phyloP scores from a whole-genome alignment of 2,113 vertebrate genomes.

The Oryzias woworae region DNA sequence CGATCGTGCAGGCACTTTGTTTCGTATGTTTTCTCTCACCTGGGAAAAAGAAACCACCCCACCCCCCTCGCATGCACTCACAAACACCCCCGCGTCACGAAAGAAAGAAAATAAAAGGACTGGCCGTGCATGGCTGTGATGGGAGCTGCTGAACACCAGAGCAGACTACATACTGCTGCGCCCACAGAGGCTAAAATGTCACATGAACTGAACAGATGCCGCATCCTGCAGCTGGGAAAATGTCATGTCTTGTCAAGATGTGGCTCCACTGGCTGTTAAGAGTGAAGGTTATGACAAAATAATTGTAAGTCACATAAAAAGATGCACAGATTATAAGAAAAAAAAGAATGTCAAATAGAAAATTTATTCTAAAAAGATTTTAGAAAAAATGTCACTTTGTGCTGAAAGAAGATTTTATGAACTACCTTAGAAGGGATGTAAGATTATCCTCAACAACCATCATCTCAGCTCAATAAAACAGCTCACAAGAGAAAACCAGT shows the following conservation, averaged over 20 bases:
- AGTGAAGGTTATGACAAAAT: slow-evolving; percentile 32
- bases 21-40: slow-evolving; percentile 37
- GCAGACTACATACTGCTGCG: slow-evolving; percentile 31
- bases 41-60: slow-evolving; percentile 7
- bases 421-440: too few species aligned
- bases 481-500: too few species aligned
- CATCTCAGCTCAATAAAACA: too few species aligned
- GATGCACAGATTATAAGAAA: background rate
- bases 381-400: too few species aligned
- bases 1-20: slow-evolving; percentile 7
- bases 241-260: slow-evolving; percentile 44
- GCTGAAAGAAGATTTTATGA: too few species aligned
- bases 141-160: slow-evolving; percentile 15
- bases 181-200: slow-evolving; percentile 48
- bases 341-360: background rate
- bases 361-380: too few species aligned
- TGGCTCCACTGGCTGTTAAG: slow-evolving; percentile 2
- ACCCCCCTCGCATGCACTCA: background rate
- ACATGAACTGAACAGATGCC: slow-evolving; percentile 36
- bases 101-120: slow-evolving; percentile 36
- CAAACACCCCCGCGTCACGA: too few species aligned
- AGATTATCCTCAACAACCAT: too few species aligned
- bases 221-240: slow-evolving; percentile 41
- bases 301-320: slow-evolving; percentile 12
- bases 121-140: background rate